phyloP scores from a whole-genome alignment of 2,888 invertebrate genomes.

The Coelinius sp. region DNA sequence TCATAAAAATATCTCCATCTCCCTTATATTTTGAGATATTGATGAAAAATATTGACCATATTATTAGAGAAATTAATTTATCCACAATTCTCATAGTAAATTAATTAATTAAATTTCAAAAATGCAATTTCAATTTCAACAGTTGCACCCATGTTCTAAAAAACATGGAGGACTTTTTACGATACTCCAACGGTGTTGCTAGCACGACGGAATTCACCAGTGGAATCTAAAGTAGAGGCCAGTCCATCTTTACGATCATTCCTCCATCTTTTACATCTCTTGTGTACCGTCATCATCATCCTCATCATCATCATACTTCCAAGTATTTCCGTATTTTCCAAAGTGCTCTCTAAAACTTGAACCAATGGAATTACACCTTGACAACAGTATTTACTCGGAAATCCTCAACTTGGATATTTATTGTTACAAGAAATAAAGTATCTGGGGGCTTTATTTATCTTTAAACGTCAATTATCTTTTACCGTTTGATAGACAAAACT shows the following conservation, averaged over 20 bases:
- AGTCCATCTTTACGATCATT: not conserved
- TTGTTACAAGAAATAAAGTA: not conserved
- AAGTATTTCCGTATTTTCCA: conserved; percentile 17
- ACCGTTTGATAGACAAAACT: conserved; percentile 28
- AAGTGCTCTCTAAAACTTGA: conserved; percentile 15
- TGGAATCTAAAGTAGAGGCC: conserved; percentile 9
- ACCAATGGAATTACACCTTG: not conserved
- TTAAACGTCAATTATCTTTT: conserved; percentile 11
- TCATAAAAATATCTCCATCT: too few relatives aligned
- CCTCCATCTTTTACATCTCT: conserved; percentile 4
- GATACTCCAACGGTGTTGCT: not conserved
- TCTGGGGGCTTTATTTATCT: not conserved
- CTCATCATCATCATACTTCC: conserved; percentile 4
- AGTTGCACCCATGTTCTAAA: too few relatives aligned
- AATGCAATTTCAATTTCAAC: too few relatives aligned
- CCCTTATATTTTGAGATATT: too few relatives aligned
- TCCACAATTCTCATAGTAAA: too few relatives aligned
- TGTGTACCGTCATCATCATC: conserved; percentile 14
- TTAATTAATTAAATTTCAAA: too few relatives aligned
- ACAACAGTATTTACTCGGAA: conserved; percentile 4
- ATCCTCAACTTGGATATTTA: not conserved
- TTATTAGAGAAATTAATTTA: too few relatives aligned
- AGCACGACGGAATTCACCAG: conserved; percentile 18
- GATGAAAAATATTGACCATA: too few relatives aligned
- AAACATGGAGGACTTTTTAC: not conserved